A percentile compares a stretch with the other conserved stretches of the same genome.
These are phyloP conservation scores for Idaea dimidiata DNA, from an alignment of 2,888 invertebrate genomes.

Conservation along the genomic window DNA sequence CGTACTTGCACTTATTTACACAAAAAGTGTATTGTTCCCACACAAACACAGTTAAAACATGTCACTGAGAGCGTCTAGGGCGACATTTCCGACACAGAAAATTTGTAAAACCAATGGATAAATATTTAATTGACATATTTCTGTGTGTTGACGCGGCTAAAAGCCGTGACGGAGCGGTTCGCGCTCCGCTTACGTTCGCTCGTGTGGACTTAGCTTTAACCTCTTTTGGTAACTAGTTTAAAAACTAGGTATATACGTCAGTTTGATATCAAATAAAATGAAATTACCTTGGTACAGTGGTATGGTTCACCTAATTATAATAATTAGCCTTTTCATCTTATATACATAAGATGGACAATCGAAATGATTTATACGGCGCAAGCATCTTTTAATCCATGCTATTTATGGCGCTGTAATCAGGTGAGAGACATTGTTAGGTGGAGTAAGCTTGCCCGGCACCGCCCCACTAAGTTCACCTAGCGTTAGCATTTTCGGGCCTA, in stretches of 20 bases:
- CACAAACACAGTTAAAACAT: conserved; percentile 11
- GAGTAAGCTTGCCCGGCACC: too few species aligned
- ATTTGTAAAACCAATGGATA: conserved; percentile 48
- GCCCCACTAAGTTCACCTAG: too few species aligned
- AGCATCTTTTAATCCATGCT: too few species aligned
- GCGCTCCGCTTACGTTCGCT: conserved; percentile 51
- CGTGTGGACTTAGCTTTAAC: conserved; percentile 1
- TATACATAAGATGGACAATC: too few species aligned
- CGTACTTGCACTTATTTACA: conserved; percentile 1
- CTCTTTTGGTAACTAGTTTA: background rate
- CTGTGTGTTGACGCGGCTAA: conserved; percentile 60
- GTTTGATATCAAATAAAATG: too few species aligned
- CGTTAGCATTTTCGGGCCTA: too few species aligned
- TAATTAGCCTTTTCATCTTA: too few species aligned
- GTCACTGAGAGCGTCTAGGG: conserved; percentile 29
- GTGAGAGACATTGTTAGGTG: too few species aligned
- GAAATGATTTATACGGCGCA: too few species aligned
- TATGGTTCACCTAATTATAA: too few species aligned
- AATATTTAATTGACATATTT: conserved; percentile 55
- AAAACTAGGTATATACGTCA: background rate
- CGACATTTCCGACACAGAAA: conserved; percentile 63
- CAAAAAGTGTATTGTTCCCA: conserved; percentile 8
- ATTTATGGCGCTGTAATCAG: too few species aligned
- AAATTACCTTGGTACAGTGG: too few species aligned
- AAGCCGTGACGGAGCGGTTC: conserved; percentile 60